A percentile compares a stretch with the other conserved stretches of the same genome.
These are phyloP conservation scores for Eulithis testata DNA, from an alignment of 2,888 invertebrate species.

Conservation along the genomic window DNA sequence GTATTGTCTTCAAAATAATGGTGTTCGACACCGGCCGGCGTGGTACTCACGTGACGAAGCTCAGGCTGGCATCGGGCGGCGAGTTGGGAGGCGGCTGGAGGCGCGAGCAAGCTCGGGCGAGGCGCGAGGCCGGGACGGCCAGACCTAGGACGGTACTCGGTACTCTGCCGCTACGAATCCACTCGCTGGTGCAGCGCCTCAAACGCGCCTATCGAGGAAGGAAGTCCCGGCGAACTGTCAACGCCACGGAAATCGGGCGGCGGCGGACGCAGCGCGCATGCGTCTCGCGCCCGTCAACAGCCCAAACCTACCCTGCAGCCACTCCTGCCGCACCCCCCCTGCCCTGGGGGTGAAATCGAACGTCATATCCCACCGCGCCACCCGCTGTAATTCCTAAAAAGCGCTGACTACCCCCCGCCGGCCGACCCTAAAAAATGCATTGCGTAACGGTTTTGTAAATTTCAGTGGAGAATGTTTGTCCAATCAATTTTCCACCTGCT, in stretches of 20 bases:
- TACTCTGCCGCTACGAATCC: slow-evolving; percentile 34
- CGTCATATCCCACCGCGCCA: slow-evolving; percentile 81
- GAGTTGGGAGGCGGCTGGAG: slow-evolving; percentile 9
- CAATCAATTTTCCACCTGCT: slow-evolving; percentile 81
- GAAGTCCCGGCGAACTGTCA: slow-evolving; percentile 86
- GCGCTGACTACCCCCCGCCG: slow-evolving; percentile 79
- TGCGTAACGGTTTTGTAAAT: slow-evolving; percentile 82
- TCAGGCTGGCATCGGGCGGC: slow-evolving; percentile 71
- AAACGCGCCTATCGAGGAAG: slow-evolving; percentile 82
- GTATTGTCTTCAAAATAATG: slow-evolving; percentile 4
- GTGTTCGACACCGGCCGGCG: slow-evolving; percentile 32
- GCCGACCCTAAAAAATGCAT: slow-evolving; percentile 83
- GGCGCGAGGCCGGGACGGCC: slow-evolving; percentile 40
- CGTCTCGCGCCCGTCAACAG: slow-evolving; percentile 85
- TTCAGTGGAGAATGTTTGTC: slow-evolving; percentile 70
- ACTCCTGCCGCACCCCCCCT: slow-evolving; percentile 59
- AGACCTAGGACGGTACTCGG: slow-evolving; percentile 46
- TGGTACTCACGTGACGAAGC: slow-evolving; percentile 54
- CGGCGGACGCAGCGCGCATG: slow-evolving; percentile 74
- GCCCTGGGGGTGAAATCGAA: slow-evolving; percentile 76
- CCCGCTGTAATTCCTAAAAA: slow-evolving; percentile 81
- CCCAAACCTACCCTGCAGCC: slow-evolving; percentile 70
- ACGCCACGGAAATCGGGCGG: slow-evolving; percentile 86
- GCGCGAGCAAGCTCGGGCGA: slow-evolving; percentile 48
- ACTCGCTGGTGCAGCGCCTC: slow-evolving; percentile 67